Conservation (phyloP, 2,113 vertebrate species). For the Salvator merianae region DNA sequence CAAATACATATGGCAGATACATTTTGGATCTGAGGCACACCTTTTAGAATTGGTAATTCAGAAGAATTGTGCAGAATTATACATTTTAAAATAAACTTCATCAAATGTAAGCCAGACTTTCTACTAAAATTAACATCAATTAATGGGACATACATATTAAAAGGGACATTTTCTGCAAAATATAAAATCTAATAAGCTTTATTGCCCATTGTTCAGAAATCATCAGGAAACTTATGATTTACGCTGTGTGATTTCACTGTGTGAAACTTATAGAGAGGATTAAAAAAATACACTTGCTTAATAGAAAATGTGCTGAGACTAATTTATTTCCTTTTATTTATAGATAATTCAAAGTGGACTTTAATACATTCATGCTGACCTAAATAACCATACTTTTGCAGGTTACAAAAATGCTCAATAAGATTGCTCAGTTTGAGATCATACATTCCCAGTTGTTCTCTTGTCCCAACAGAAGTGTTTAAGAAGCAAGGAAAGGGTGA, state of each 20-base stretch:
- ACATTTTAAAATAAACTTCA: slow-evolving; percentile 60
- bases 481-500: neutral
- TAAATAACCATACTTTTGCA: neutral
- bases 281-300: slow-evolving; percentile 52
- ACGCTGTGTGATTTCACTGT: too few species aligned
- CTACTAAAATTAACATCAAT: slow-evolving; percentile 60
- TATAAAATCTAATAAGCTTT: slow-evolving; percentile 67
- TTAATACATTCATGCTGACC: slow-evolving; percentile 35
- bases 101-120: slow-evolving; percentile 60
- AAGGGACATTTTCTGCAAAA: slow-evolving; percentile 61
- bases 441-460: neutral
- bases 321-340: slow-evolving; percentile 8
- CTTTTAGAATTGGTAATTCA: slow-evolving; percentile 25
- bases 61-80: slow-evolving; percentile 21
- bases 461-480: neutral
- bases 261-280: slow-evolving; percentile 44
- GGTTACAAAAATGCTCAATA: slow-evolving; percentile 17
- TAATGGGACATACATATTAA: slow-evolving; percentile 61
- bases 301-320: neutral
- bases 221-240: slow-evolving; percentile 51
- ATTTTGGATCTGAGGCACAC: neutral
- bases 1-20: too few species aligned
- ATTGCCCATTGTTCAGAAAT: slow-evolving; percentile 60
- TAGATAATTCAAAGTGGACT: slow-evolving; percentile 1
- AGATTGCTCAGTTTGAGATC: slow-evolving; percentile 12